phyloP scores from a whole-genome alignment of 2,888 invertebrate genomes.

The Clanis bilineata region DNA sequence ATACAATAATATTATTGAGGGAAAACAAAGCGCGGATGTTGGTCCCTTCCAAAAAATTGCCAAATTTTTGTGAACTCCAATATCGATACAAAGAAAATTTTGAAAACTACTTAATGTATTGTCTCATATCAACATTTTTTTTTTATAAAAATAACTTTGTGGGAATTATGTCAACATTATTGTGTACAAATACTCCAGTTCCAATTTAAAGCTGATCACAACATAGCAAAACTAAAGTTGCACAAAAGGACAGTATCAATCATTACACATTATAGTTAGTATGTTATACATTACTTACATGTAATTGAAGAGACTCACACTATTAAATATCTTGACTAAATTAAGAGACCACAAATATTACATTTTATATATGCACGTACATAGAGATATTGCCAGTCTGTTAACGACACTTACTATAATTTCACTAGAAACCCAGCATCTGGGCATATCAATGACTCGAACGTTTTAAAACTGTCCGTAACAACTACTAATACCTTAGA shows the following conservation, averaged over 20 bases:
- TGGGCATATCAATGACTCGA: slow-evolving; percentile 77
- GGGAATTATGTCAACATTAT: slow-evolving; percentile 68
- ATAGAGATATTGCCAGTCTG: slow-evolving; percentile 82
- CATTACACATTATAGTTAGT: slow-evolving; percentile 66
- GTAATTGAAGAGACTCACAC: slow-evolving; percentile 78
- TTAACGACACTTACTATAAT: slow-evolving; percentile 78
- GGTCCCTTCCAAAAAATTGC: slow-evolving; percentile 76
- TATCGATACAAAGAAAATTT: slow-evolving; percentile 53
- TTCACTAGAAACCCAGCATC: slow-evolving; percentile 78
- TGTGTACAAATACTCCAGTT: slow-evolving; percentile 77
- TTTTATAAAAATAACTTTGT: slow-evolving; percentile 78
- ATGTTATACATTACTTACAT: slow-evolving; percentile 73
- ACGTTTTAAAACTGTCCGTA: slow-evolving; percentile 76
- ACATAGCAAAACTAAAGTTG: slow-evolving; percentile 78
- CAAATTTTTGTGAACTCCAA: slow-evolving; percentile 56
- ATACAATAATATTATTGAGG: slow-evolving; percentile 36
- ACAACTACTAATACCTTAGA: slow-evolving; percentile 81
- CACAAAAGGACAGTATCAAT: slow-evolving; percentile 76
- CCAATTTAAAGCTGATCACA: slow-evolving; percentile 79
- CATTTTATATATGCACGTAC: slow-evolving; percentile 77
- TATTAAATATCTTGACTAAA: slow-evolving; percentile 82
- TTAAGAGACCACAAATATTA: slow-evolving; percentile 80
- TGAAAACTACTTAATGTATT: slow-evolving; percentile 75
- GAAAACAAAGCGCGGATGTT: slow-evolving; percentile 62
- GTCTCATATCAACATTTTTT: slow-evolving; percentile 74